Percentiles rank a stretch among this genome's conserved stretches.
phyloP scores from a whole-genome alignment of 2,113 vertebrate species.

The Camelus dromedarius region DNA sequence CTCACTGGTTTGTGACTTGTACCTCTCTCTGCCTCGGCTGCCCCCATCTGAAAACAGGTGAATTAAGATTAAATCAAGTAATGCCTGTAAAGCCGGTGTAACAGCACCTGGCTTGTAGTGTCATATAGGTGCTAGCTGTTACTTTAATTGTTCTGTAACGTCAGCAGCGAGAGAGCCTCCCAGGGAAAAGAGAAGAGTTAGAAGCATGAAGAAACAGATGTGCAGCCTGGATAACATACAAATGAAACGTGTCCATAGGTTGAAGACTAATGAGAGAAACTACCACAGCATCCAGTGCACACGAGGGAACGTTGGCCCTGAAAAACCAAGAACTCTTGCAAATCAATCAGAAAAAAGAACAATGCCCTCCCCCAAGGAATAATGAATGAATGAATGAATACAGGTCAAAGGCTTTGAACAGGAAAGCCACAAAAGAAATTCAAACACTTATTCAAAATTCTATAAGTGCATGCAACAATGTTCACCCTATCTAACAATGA shows the following conservation, averaged over 20 bases:
- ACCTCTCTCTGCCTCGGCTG: not conserved
- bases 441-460: not conserved
- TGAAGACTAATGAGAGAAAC: not conserved
- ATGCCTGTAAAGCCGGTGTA: not conserved
- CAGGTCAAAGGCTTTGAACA: not conserved
- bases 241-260: not conserved
- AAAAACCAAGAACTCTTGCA: not conserved
- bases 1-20: not conserved
- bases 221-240: not conserved
- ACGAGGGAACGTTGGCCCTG: rapidly evolving
- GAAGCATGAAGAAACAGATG: not conserved
- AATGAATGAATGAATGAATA: not conserved
- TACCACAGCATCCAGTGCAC: rapidly evolving
- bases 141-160: not conserved
- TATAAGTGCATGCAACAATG: not conserved
- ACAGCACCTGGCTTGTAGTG: not conserved
- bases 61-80: not conserved
- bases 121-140: not conserved
- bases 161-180: not conserved
- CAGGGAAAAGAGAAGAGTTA: not conserved
- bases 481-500: not conserved
- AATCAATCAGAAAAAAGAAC: not conserved
- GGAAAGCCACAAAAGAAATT: not conserved
- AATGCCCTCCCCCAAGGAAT: not conserved
- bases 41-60: not conserved